Conservation (phyloP, 1,140 invertebrate species). For the Panagrolaimus sp. region DNA sequence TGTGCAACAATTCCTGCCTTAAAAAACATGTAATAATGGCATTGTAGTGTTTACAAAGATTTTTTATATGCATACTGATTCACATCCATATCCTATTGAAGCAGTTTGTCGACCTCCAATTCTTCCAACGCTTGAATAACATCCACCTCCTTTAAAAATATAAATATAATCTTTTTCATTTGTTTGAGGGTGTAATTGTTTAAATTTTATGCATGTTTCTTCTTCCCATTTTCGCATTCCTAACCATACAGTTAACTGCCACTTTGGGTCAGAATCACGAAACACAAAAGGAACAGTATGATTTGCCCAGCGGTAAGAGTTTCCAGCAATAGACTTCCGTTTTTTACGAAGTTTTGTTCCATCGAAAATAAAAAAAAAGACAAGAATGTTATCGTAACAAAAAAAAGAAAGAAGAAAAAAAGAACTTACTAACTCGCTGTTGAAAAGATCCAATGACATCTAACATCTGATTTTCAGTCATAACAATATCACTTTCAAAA, state of each 20-base stretch:
- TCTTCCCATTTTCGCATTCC: slow-evolving; percentile 51
- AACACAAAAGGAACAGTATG: background rate
- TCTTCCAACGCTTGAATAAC: slow-evolving; percentile 54
- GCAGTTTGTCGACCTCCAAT: slow-evolving; percentile 49
- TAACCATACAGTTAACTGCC: slow-evolving; percentile 39
- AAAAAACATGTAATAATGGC: slow-evolving; percentile 6
- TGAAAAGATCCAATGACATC: slow-evolving; percentile 14
- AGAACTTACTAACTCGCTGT: slow-evolving; percentile 31
- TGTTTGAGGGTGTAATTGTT: slow-evolving; percentile 19
- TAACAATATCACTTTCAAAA: slow-evolving; percentile 39
- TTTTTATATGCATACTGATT: slow-evolving; percentile 36
- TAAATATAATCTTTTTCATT: slow-evolving; percentile 44
- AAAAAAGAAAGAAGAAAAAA: background rate
- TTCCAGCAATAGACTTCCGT: slow-evolving; percentile 53
- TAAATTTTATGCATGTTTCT: slow-evolving; percentile 52
- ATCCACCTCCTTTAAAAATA: slow-evolving; percentile 51
- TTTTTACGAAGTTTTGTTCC: slow-evolving; percentile 33
- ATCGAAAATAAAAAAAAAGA: slow-evolving; percentile 17
- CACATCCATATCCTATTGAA: slow-evolving; percentile 54
- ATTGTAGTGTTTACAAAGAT: too few species aligned
- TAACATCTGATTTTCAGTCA: slow-evolving; percentile 32
- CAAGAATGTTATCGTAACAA: background rate
- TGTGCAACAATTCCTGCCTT: slow-evolving; percentile 58
- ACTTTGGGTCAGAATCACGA: slow-evolving; percentile 35
- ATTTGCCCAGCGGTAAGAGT: slow-evolving; percentile 49